These are phyloP conservation scores for Burhinus bistriatus DNA, from an alignment of 2,113 vertebrate genomes.

Conservation along the genomic window DNA sequence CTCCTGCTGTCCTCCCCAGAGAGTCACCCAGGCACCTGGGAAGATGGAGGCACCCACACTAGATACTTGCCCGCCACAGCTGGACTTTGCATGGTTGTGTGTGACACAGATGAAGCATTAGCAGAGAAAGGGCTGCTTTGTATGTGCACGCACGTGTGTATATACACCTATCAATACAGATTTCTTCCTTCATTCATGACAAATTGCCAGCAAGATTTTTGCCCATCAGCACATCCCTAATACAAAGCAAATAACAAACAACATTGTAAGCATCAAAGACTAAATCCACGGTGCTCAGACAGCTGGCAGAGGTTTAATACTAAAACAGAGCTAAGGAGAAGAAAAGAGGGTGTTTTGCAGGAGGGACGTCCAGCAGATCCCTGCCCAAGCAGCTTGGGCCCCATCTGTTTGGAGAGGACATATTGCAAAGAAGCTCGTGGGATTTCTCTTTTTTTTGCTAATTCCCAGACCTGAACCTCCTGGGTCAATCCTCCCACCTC, in stretches of 20 bases:
- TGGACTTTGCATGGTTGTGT: not conserved
- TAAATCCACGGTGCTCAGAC: not conserved
- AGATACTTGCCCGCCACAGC: not conserved
- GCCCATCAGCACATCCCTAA: not conserved
- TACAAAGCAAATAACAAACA: not conserved
- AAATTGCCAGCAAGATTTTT: not conserved
- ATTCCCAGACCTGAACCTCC: not conserved
- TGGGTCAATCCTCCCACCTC: not conserved
- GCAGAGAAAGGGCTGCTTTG: not conserved
- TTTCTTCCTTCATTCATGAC: not conserved
- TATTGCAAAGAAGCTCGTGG: not conserved
- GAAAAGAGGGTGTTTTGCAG: not conserved
- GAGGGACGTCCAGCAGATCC: not conserved
- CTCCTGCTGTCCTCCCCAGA: not conserved
- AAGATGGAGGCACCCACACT: not conserved
- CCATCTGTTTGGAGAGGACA: fast-evolving
- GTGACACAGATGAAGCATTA: not conserved
- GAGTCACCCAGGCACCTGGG: fast-evolving
- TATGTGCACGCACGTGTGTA: fast-evolving
- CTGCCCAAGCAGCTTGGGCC: not conserved
- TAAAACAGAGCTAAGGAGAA: not conserved
- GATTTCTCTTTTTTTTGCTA: not conserved
- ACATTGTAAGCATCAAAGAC: not conserved
- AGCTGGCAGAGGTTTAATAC: not conserved
- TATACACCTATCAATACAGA: fast-evolving